Conservation (phyloP, 1,140 invertebrate genomes). For the Drosophila saltans region DNA sequence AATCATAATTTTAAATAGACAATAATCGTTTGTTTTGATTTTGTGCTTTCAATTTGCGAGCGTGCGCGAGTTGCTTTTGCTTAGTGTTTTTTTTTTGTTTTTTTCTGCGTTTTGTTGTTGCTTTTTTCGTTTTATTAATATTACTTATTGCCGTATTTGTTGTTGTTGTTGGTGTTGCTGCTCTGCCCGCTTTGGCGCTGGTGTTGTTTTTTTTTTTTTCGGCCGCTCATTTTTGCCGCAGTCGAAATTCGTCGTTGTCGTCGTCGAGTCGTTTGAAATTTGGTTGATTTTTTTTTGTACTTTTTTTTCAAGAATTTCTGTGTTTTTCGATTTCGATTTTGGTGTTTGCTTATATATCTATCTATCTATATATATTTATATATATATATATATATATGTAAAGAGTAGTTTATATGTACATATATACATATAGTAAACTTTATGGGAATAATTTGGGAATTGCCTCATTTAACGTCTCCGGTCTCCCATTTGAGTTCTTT, state of each 20-base stretch:
- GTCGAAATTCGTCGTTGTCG: conserved; percentile 74
- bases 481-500: conserved; percentile 9
- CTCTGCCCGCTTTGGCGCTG: conserved; percentile 32
- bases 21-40: conserved; percentile 81
- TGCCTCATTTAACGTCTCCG: conserved; percentile 20
- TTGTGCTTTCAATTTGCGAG: conserved; percentile 77
- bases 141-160: conserved; percentile 56
- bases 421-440: conserved; percentile 22
- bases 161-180: conserved; percentile 18
- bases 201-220: conserved; percentile 41
- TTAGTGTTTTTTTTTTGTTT: conserved; percentile 44
- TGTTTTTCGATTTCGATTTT: conserved; percentile 47
- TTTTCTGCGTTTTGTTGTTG: conserved; percentile 5
- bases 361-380: conserved; percentile 49
- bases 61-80: conserved; percentile 72
- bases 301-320: conserved; percentile 48
- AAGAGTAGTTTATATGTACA: conserved; percentile 30
- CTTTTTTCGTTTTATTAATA: conserved; percentile 41
- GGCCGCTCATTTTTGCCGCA: conserved; percentile 70
- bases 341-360: conserved; percentile 33
- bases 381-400: conserved; percentile 17
- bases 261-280: conserved; percentile 48
- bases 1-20: conserved; percentile 82
- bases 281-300: conserved; percentile 55
- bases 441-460: conserved; percentile 42